Evolutionary conservation across 2,797 vertebrate genomes (phyloP), one percentile per base, ranked within the genome.

Genomic region (Neoniphon sammara): DNA sequence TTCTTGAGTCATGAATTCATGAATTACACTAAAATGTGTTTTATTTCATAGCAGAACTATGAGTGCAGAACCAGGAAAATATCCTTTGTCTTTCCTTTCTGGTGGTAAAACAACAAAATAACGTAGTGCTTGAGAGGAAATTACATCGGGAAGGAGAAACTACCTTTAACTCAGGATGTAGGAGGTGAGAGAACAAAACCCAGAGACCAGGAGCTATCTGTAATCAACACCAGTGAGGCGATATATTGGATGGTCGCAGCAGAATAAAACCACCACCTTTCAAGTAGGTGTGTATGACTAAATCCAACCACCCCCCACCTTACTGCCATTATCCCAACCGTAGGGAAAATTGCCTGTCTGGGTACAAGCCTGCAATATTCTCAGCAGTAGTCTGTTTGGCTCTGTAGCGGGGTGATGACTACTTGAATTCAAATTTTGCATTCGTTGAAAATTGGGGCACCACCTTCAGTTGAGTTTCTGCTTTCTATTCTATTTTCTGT

Each of bases 311-410:
- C 77, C 61, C 77, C 55, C 75, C 83, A 77, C 71, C 82, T 88
- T 80, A 78, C 84, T 82, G 86, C 88, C 83, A 92, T 94, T 92
- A 92, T 91, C 78, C 81, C 87, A n/a, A 87, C 86, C 42, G 5
- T 79, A 69, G 90, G 80, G 90, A 92, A 93, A 93, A 94, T 94
- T 90, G 89, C 86, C 81, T 83, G 84, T 88, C 83, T 88, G 86
- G 74, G 72, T 85, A 80, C 79, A 83, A 92, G 84, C 82, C 86
- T 87, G 84, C 81, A 90, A 92, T 92, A 91, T 88, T 91, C 89
- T 84, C 91, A 91, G 90, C 87, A 88, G 90, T 86, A 46, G 80
- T 91, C 84, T 83, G 85, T 91, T 88, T 85, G 86, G 62, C 79
- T 86, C 70, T 27, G 25, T 27, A 27, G 25, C 25, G 25, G 25